A percentile compares a stretch with the other conserved stretches of the same genome.
These are phyloP conservation scores for Drosophila anomelani DNA, from an alignment of 2,888 invertebrate species.

Conservation along the genomic window DNA sequence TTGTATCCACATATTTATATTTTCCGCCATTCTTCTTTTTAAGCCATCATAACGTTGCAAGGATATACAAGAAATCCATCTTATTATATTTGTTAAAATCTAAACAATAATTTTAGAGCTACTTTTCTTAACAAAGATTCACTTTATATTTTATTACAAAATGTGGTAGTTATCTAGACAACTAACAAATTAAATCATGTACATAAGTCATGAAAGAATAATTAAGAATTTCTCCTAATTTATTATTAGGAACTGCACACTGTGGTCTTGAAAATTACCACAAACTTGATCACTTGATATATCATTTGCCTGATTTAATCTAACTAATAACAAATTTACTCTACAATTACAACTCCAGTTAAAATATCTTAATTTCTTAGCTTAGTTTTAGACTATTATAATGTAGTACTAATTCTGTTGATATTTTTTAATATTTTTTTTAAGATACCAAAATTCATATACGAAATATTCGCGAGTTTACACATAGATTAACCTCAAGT, in stretches of 20 bases:
- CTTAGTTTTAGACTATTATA: constrained; percentile 10
- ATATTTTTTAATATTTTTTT: constrained; percentile 17
- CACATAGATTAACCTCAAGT: constrained; percentile 53
- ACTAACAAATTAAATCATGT: background rate
- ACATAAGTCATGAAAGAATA: background rate
- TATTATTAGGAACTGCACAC: background rate
- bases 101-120: background rate
- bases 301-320: constrained; percentile 4
- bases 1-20: too few relatives aligned
- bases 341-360: constrained; percentile 5
- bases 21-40: too few relatives aligned
- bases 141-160: background rate
- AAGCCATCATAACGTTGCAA: background rate
- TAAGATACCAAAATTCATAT: constrained; percentile 18
- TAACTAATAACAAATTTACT: background rate
- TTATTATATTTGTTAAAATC: background rate
- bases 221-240: background rate
- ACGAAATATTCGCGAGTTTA: constrained; percentile 18
- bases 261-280: background rate
- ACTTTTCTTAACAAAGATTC: background rate
- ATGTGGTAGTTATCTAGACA: background rate
- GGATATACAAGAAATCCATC: background rate
- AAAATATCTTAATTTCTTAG: constrained; percentile 5
- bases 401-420: constrained; percentile 9
- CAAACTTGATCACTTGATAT: background rate